A percentile compares a stretch with the other conserved stretches of the same genome.
Evolutionary conservation across 2,797 vertebrate species (phyloP).

Genomic region (Sitta carolinensis): DNA sequence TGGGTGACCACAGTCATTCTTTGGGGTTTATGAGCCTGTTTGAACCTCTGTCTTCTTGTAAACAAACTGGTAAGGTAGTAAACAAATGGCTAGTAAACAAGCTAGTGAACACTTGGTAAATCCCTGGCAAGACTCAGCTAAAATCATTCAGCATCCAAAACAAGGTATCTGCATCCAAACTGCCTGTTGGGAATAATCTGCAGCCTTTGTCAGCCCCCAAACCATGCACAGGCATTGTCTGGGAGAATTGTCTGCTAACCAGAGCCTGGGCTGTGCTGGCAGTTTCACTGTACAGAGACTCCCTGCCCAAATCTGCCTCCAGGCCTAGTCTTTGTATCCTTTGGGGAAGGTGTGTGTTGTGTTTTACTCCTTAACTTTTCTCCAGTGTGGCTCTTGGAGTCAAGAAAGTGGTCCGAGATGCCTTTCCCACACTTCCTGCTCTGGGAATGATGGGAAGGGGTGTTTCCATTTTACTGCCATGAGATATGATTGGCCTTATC

Average conservation of each 20-base stretch:
- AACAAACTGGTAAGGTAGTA: neutral
- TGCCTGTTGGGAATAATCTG: neutral
- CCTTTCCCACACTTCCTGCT: neutral
- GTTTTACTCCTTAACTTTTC: neutral
- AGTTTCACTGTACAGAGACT: neutral
- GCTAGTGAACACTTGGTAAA: neutral
- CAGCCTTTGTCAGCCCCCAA: neutral
- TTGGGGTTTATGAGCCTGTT: neutral
- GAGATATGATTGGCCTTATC: neutral
- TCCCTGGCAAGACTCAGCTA: neutral
- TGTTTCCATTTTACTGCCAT: neutral
- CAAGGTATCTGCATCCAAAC: neutral
- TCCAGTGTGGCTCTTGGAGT: neutral
- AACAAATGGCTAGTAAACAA: neutral
- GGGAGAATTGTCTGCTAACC: fast-evolving
- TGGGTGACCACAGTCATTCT: neutral
- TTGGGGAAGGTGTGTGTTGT: neutral
- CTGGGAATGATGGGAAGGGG: neutral
- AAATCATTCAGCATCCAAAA: neutral
- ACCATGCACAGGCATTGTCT: neutral
- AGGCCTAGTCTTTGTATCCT: neutral
- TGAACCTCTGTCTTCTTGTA: neutral
- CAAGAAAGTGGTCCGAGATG: neutral
- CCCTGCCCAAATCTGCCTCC: neutral
- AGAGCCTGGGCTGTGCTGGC: neutral